Evolutionary conservation across 2,113 vertebrate species (phyloP).

Genomic region (Elanoides forficatus): DNA sequence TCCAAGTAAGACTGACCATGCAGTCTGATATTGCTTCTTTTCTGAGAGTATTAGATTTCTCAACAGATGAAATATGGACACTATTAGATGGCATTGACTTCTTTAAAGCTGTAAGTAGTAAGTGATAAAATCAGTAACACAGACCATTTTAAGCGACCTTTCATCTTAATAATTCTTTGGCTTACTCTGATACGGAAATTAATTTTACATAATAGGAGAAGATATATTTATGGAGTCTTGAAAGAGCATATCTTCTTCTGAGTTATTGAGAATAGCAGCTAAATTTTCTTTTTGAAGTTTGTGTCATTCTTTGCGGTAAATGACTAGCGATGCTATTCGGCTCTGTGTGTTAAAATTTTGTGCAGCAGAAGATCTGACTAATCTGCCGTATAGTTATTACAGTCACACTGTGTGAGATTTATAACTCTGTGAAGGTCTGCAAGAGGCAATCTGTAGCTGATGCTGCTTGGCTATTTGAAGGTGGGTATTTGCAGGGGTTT

Average conservation of each 20-base stretch:
- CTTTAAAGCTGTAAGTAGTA: background rate
- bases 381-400: background rate
- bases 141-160: constrained; percentile 32
- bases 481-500: background rate
- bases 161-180: constrained; percentile 21
- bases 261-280: background rate
- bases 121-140: constrained; percentile 22
- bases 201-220: constrained; percentile 48
- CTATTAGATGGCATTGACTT: constrained; percentile 17
- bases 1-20: background rate
- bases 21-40: background rate
- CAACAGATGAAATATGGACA: background rate
- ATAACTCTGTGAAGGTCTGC: background rate
- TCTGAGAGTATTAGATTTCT: constrained; percentile 17
- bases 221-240: constrained; percentile 11
- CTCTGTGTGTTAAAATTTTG: background rate
- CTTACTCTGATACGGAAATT: constrained; percentile 32
- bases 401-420: background rate
- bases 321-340: background rate
- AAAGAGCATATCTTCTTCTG: background rate
- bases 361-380: background rate
- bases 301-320: background rate
- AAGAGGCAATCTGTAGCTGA: background rate
- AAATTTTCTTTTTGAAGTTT: background rate
- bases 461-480: background rate